phyloP scores from a whole-genome alignment of 2,888 invertebrate genomes.

The Leucoptera coffeella region DNA sequence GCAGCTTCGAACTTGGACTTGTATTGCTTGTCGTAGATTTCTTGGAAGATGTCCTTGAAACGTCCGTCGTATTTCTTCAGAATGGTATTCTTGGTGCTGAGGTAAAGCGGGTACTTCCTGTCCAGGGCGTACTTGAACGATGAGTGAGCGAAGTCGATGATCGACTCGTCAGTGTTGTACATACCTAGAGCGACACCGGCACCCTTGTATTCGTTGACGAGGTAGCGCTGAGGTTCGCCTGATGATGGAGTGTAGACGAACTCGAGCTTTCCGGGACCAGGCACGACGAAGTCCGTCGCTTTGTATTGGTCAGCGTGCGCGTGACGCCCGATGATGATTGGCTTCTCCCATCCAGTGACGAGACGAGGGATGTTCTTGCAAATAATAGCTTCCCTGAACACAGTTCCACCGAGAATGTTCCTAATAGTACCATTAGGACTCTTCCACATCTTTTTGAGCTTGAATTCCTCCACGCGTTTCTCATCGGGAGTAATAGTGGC shows the following conservation, averaged over 20 bases:
- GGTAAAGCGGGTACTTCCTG: slow-evolving; percentile 81
- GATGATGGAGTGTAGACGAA: slow-evolving; percentile 72
- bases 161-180: slow-evolving; percentile 95
- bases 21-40: slow-evolving; percentile 86
- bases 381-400: slow-evolving; percentile 81
- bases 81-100: slow-evolving; percentile 96
- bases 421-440: slow-evolving; percentile 86
- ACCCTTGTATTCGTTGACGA: slow-evolving; percentile 80
- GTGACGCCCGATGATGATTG: slow-evolving; percentile 97
- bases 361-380: slow-evolving; percentile 93
- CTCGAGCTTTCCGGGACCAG: slow-evolving; percentile 82
- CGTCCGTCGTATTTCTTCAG: slow-evolving; percentile 93
- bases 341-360: slow-evolving; percentile 91
- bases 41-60: slow-evolving; percentile 96
- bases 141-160: slow-evolving; percentile 88
- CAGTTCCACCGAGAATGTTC: slow-evolving; percentile 79
- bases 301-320: slow-evolving; percentile 98
- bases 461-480: slow-evolving; percentile 87
- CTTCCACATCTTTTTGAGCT: slow-evolving; percentile 86
- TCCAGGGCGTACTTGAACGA: slow-evolving; percentile 87
- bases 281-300: slow-evolving; percentile 94
- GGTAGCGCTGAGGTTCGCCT: slow-evolving; percentile 59
- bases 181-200: slow-evolving; percentile 91
- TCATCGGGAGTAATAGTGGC: slow-evolving; percentile 99
- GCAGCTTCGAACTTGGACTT: slow-evolving; percentile 76